These are phyloP conservation scores for Azemiops feae DNA, from an alignment of 2,113 vertebrate species.

Conservation along the genomic window DNA sequence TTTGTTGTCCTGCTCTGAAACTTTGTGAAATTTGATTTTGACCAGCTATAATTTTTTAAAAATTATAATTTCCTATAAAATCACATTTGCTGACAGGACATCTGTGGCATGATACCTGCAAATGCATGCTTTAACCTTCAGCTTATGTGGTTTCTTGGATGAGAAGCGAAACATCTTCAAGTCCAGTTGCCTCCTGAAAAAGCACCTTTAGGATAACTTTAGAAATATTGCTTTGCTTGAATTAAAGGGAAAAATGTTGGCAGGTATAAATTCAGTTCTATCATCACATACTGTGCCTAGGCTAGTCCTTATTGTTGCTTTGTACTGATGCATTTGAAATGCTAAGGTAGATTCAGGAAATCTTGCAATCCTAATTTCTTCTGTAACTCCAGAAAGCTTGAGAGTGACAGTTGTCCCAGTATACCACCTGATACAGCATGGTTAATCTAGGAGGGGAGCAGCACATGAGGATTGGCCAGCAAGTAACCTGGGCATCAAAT, in stretches of 20 bases:
- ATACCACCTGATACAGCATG: slow-evolving; percentile 7
- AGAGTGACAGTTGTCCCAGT: not conserved
- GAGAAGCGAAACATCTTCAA: not conserved
- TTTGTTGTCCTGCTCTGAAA: not conserved
- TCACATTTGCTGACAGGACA: not conserved
- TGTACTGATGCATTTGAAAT: fast-evolving
- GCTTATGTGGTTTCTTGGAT: not conserved
- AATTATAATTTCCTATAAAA: not conserved
- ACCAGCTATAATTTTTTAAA: not conserved
- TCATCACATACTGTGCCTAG: fast-evolving
- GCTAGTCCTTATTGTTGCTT: not conserved
- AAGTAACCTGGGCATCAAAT: slow-evolving; percentile 76
- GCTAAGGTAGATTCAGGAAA: not conserved
- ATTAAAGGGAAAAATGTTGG: not conserved
- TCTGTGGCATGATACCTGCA: not conserved
- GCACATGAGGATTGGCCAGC: slow-evolving; percentile 28
- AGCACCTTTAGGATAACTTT: not conserved
- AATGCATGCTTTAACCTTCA: not conserved
- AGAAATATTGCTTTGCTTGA: not conserved
- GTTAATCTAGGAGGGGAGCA: slow-evolving; percentile 5
- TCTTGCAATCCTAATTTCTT: not conserved
- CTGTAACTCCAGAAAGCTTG: not conserved
- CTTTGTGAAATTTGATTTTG: not conserved
- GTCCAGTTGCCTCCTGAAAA: not conserved
- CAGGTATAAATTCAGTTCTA: not conserved